Percentiles rank a stretch among this genome's conserved stretches.
phyloP scores from a whole-genome alignment of 2,113 vertebrate genomes.

The Boulengeromyrus knoepffleri region DNA sequence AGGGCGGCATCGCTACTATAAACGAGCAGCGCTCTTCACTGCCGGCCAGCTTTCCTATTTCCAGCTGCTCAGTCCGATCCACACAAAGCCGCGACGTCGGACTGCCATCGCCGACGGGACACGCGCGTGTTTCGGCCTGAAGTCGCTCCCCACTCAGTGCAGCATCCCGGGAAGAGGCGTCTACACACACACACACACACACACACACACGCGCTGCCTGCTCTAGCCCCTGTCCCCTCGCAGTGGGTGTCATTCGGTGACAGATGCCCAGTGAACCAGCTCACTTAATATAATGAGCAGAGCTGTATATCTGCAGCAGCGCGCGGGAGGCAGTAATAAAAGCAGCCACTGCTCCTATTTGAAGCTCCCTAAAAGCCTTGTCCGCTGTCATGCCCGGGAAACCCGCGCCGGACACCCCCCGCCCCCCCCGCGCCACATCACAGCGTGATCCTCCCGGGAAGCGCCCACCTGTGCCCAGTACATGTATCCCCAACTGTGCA shows the following conservation, averaged over 20 bases:
- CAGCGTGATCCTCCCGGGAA: neutral
- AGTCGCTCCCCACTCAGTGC: neutral
- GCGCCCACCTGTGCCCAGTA: neutral
- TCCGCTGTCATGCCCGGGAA: neutral
- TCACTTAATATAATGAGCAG: slow-evolving; percentile 40
- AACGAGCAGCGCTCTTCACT: neutral
- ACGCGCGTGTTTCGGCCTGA: neutral
- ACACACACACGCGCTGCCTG: neutral
- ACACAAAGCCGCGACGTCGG: neutral
- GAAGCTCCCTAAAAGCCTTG: neutral
- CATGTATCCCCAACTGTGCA: neutral
- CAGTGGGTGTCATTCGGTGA: slow-evolving; percentile 17
- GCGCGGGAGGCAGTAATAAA: slow-evolving; percentile 13
- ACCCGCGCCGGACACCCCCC: neutral
- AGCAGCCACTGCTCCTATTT: neutral
- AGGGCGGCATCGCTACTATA: slow-evolving; percentile 15
- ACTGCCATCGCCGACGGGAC: neutral
- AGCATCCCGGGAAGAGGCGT: neutral
- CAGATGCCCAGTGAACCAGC: slow-evolving; percentile 16
- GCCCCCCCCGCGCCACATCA: neutral
- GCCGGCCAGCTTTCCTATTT: slow-evolving; percentile 21
- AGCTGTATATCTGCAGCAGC: slow-evolving; percentile 27
- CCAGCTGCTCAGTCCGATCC: neutral
- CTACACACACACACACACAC: no score
- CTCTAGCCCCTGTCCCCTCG: neutral